A percentile compares a stretch with the other conserved stretches of the same genome.
phyloP scores from a whole-genome alignment of 1,140 invertebrate genomes.

The Halictus rubicundus region DNA sequence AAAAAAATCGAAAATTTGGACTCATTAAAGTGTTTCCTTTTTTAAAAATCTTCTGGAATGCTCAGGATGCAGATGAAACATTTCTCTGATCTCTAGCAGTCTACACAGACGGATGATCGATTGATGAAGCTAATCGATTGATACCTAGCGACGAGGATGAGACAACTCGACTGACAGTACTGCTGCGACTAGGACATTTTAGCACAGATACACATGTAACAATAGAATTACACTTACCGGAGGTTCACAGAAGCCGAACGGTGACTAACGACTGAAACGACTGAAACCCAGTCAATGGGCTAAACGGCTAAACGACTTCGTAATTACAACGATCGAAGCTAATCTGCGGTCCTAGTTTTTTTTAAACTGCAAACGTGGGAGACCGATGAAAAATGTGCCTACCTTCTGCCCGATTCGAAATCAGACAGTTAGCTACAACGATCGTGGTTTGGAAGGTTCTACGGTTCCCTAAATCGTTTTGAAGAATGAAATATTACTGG shows the following conservation, averaged over 20 bases:
- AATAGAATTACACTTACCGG: neutral
- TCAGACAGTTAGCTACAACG: neutral
- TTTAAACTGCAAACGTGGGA: neutral
- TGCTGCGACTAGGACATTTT: neutral
- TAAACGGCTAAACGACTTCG: neutral
- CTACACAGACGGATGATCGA: neutral
- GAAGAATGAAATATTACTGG: slow-evolving; percentile 1
- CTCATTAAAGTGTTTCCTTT: too few relatives aligned
- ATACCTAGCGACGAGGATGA: neutral
- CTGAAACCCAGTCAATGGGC: too few relatives aligned
- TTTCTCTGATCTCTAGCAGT: neutral
- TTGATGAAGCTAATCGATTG: slow-evolving; percentile 1
- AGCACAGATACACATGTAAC: neutral
- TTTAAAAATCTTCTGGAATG: too few relatives aligned
- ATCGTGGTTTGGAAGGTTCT: neutral
- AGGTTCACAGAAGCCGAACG: neutral
- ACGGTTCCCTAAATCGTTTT: neutral
- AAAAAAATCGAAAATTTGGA: too few relatives aligned
- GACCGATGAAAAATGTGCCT: neutral
- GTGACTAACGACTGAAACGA: neutral
- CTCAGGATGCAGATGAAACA: neutral
- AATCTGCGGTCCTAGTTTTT: neutral
- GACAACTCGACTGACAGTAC: neutral
- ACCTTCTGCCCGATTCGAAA: neutral
- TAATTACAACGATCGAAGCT: slow-evolving; percentile 25